phyloP scores from a whole-genome alignment of 2,797 vertebrate species.

The Darevskia mixta region DNA sequence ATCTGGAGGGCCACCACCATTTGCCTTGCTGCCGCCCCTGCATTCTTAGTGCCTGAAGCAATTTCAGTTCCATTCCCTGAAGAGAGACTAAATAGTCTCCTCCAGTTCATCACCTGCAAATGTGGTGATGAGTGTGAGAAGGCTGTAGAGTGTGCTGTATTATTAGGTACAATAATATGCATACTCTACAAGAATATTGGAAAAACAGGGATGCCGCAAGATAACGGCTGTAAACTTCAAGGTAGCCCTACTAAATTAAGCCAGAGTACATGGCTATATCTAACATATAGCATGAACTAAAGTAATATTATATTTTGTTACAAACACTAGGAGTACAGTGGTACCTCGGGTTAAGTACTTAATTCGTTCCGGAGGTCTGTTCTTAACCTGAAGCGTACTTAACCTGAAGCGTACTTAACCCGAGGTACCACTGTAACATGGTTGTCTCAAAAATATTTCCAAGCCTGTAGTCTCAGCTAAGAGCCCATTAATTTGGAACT shows the following conservation, averaged over 20 bases:
- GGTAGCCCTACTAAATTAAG: too few relatives aligned
- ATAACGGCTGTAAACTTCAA: too few relatives aligned
- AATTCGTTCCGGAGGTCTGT: too few relatives aligned
- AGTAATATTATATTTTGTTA: neutral
- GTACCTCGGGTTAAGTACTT: too few relatives aligned
- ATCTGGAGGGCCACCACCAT: too few relatives aligned
- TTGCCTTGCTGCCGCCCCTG: neutral
- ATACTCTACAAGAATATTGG: too few relatives aligned
- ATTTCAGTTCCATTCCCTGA: neutral
- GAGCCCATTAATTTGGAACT: neutral
- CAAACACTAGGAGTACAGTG: neutral
- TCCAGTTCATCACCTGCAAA: neutral
- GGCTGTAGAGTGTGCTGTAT: neutral
- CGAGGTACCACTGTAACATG: neutral
- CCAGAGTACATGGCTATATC: too few relatives aligned
- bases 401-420: too few relatives aligned
- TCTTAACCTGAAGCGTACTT: too few relatives aligned
- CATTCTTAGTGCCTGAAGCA: neutral
- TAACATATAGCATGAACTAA: neutral
- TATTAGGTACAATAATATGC: too few relatives aligned
- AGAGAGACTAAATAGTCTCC: neutral
- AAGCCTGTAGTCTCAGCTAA: neutral
- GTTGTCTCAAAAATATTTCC: neutral
- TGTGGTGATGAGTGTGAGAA: neutral
- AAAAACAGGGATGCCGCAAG: too few relatives aligned